Conservation (phyloP, 1,140 invertebrate species). For the Colletes gigas region DNA sequence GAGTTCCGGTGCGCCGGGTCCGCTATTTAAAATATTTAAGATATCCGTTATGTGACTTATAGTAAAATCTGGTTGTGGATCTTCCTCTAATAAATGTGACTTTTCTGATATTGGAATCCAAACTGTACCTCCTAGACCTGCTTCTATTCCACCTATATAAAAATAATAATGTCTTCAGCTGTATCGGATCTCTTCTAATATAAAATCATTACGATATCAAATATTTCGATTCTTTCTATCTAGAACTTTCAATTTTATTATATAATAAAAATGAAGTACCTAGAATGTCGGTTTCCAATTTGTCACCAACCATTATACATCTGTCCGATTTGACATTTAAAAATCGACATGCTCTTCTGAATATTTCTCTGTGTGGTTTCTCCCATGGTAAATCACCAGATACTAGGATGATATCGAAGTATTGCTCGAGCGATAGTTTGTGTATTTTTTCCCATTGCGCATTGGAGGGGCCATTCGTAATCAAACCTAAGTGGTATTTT, state of each 20-base stretch:
- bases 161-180: constrained; percentile 7
- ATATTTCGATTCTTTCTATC: background rate
- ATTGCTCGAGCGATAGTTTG: constrained; percentile 84
- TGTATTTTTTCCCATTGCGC: constrained; percentile 93
- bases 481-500: constrained; percentile 88
- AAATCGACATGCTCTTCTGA: constrained; percentile 87
- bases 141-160: constrained; percentile 86
- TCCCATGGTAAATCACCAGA: constrained; percentile 92
- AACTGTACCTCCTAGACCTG: constrained; percentile 88
- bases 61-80: constrained; percentile 77
- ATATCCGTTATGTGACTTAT: constrained; percentile 78
- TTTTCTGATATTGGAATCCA: constrained; percentile 85
- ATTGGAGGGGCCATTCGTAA: constrained; percentile 91
- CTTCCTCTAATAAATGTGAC: constrained; percentile 66
- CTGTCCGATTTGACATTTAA: constrained; percentile 86
- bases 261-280: constrained; percentile 66
- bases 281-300: constrained; percentile 91
- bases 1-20: constrained; percentile 74
- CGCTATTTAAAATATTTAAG: constrained; percentile 71
- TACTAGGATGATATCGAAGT: constrained; percentile 90
- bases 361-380: constrained; percentile 90
- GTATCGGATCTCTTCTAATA: constrained; percentile 6
- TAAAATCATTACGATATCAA: background rate
- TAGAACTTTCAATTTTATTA: background rate
- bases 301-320: constrained; percentile 93